These are phyloP conservation scores for Numida meleagris DNA, from an alignment of 2,113 vertebrate species.

Conservation along the genomic window DNA sequence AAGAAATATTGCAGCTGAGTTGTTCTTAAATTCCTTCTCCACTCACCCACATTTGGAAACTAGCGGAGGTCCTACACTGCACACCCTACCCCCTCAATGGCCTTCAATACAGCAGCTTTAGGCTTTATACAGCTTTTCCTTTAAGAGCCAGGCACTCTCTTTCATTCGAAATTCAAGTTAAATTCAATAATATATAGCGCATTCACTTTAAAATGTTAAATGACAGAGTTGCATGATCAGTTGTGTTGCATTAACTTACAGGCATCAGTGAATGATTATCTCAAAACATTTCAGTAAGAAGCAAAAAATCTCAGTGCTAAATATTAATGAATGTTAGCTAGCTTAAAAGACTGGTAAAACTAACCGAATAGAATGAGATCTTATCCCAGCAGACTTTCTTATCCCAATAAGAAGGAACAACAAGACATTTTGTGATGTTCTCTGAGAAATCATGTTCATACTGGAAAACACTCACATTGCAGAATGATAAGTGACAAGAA, in stretches of 20 bases:
- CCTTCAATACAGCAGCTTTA: background rate
- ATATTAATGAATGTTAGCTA: background rate
- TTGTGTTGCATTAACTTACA: background rate
- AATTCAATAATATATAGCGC: background rate
- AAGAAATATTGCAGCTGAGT: background rate
- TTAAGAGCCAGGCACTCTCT: background rate
- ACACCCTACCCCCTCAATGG: background rate
- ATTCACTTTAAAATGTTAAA: background rate
- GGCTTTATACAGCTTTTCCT: background rate
- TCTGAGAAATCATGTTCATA: background rate
- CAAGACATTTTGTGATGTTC: background rate
- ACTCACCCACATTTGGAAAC: background rate
- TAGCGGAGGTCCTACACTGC: background rate
- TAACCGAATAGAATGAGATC: background rate
- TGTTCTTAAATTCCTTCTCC: background rate
- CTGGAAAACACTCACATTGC: background rate
- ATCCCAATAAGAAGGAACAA: background rate
- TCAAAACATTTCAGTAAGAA: background rate
- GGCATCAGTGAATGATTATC: background rate
- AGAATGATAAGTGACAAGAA: background rate
- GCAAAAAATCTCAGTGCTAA: background rate
- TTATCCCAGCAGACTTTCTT: background rate
- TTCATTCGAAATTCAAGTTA: constrained; percentile 10
- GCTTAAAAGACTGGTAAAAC: background rate
- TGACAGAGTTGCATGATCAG: background rate